phyloP scores from a whole-genome alignment of 2,888 invertebrate genomes.

The Lacanobia wlatinum region DNA sequence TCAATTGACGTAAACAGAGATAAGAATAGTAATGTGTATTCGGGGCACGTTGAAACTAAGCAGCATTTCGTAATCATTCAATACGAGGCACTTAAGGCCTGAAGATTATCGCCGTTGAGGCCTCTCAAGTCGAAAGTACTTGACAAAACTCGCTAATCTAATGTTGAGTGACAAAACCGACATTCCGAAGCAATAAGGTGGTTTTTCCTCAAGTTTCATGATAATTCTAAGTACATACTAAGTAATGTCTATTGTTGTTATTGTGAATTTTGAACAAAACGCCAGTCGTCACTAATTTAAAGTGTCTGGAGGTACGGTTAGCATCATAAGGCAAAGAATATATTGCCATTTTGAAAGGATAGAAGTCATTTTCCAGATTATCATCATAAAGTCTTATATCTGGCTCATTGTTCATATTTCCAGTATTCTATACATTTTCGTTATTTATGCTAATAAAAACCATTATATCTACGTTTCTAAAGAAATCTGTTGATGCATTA shows the following conservation, averaged over 20 bases:
- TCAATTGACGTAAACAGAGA: slow-evolving; percentile 53
- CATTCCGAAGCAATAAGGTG: slow-evolving; percentile 21
- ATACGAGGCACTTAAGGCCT: slow-evolving; percentile 31
- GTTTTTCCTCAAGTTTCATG: slow-evolving; percentile 31
- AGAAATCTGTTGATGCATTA: neutral
- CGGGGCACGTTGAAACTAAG: slow-evolving; percentile 38
- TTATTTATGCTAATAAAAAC: neutral
- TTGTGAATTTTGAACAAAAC: slow-evolving; percentile 36
- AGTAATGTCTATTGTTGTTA: slow-evolving; percentile 18
- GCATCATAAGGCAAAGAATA: neutral
- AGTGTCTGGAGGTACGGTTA: slow-evolving; percentile 1
- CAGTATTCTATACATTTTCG: neutral
- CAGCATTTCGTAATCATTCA: slow-evolving; percentile 40
- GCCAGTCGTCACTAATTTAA: slow-evolving; percentile 18
- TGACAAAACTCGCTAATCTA: slow-evolving; percentile 21
- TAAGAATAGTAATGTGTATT: slow-evolving; percentile 55
- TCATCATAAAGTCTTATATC: neutral
- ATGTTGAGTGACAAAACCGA: slow-evolving; percentile 33
- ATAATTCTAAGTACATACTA: slow-evolving; percentile 19
- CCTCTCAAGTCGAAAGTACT: slow-evolving; percentile 61
- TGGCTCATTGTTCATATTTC: neutral
- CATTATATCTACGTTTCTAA: neutral
- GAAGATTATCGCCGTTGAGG: slow-evolving; percentile 63
- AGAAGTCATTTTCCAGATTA: neutral
- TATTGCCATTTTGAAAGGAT: neutral